These are phyloP conservation scores for Dusona sp. DNA, from an alignment of 2,888 invertebrate species.

Conservation along the genomic window DNA sequence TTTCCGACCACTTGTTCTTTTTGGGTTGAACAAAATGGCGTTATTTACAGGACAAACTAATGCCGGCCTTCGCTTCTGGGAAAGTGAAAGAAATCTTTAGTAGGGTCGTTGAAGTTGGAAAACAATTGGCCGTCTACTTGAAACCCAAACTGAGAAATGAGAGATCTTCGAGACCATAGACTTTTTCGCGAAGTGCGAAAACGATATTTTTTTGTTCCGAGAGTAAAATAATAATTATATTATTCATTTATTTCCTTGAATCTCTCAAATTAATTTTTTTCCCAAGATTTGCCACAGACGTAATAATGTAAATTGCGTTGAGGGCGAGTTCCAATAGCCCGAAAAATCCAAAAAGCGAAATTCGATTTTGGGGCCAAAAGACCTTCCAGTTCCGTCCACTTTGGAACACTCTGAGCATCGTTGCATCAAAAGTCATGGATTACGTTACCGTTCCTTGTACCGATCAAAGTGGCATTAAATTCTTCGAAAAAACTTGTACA, in stretches of 20 bases:
- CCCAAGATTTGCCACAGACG: constrained; percentile 76
- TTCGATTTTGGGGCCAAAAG: constrained; percentile 78
- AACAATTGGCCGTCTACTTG: constrained; percentile 68
- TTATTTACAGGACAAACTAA: constrained; percentile 81
- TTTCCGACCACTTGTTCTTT: constrained; percentile 78
- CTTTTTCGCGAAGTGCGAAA: constrained; percentile 74
- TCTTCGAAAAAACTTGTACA: constrained; percentile 81
- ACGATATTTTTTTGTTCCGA: background rate
- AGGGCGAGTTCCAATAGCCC: constrained; percentile 78
- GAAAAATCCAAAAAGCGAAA: constrained; percentile 76
- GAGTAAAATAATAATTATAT: background rate
- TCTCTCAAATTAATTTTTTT: background rate
- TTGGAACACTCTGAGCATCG: constrained; percentile 69
- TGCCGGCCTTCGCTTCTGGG: constrained; percentile 83
- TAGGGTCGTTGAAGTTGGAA: constrained; percentile 75
- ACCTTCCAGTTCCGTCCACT: constrained; percentile 70
- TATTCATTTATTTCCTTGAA: background rate
- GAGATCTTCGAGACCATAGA: constrained; percentile 72
- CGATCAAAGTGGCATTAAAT: constrained; percentile 74
- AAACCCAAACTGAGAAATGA: constrained; percentile 56
- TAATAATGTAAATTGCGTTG: constrained; percentile 79
- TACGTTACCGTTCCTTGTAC: constrained; percentile 74
- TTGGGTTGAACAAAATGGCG: constrained; percentile 81
- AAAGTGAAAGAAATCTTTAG: constrained; percentile 82
- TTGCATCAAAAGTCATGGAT: constrained; percentile 76